Evolutionary conservation across 1,140 invertebrate species (phyloP).

Genomic region (Brachionus rotundiformis): DNA sequence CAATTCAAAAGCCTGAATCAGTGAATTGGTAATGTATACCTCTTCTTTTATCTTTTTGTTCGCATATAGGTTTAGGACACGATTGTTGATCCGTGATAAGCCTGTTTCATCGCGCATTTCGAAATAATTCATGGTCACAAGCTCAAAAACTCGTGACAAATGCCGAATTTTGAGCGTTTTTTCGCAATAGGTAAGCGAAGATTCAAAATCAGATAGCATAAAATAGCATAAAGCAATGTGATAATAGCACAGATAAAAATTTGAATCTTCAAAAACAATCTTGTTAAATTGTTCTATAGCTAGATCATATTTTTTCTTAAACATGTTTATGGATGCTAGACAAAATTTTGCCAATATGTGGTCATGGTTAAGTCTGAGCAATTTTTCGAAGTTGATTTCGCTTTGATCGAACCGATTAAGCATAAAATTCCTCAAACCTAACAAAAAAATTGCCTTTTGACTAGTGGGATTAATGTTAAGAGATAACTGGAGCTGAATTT

Average conservation of each 20-base stretch:
- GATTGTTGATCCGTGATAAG: background rate
- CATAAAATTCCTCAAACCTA: slow-evolving; percentile 22
- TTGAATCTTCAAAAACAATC: background rate
- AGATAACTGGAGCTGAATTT: slow-evolving; percentile 1
- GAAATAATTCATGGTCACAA: slow-evolving; percentile 13
- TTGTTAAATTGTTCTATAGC: slow-evolving; percentile 6
- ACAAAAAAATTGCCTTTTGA: slow-evolving; percentile 22
- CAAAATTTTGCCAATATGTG: slow-evolving; percentile 18
- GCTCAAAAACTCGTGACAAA: background rate
- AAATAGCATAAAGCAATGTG: slow-evolving; percentile 23
- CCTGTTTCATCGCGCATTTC: background rate
- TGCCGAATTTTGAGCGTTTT: background rate
- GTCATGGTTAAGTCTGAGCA: background rate
- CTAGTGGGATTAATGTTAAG: slow-evolving; percentile 14
- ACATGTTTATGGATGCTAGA: slow-evolving; percentile 9
- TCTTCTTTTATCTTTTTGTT: background rate
- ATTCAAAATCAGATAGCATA: background rate
- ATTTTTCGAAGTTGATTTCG: slow-evolving; percentile 12
- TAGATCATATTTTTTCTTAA: slow-evolving; percentile 10
- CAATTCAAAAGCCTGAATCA: slow-evolving; percentile 26
- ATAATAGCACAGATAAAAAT: slow-evolving; percentile 28
- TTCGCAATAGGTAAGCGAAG: background rate
- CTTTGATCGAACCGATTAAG: slow-evolving; percentile 23
- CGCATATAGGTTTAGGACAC: background rate
- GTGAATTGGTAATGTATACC: background rate